These are phyloP conservation scores for Phyllostomus hastatus DNA, from an alignment of 2,113 vertebrate species.

Conservation along the genomic window DNA sequence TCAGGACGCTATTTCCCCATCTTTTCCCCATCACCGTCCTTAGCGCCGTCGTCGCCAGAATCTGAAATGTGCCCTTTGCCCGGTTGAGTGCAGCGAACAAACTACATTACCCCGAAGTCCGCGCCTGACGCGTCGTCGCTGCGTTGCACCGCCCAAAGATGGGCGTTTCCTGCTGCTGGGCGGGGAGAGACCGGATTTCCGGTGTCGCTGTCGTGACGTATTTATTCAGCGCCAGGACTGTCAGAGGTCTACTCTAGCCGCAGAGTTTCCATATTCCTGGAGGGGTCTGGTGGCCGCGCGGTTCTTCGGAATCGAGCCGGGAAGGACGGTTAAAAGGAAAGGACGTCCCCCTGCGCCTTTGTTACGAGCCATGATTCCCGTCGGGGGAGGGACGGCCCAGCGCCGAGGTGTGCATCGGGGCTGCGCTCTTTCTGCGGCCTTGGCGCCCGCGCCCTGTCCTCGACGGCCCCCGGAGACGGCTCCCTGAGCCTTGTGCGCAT, in stretches of 20 bases:
- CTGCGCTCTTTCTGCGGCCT: not conserved
- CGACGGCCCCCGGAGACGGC: not conserved
- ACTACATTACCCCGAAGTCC: not conserved
- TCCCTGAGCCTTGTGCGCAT: not conserved
- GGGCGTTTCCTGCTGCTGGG: fast-evolving
- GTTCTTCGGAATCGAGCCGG: fast-evolving
- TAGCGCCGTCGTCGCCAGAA: fast-evolving
- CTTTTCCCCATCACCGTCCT: too few relatives aligned
- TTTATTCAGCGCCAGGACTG: fast-evolving
- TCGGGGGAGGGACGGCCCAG: not conserved
- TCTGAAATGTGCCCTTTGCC: fast-evolving
- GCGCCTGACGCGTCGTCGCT: fast-evolving
- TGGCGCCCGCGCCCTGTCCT: not conserved
- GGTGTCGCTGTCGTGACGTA: fast-evolving
- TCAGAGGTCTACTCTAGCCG: fast-evolving
- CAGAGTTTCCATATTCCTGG: fast-evolving
- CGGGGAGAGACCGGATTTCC: not conserved
- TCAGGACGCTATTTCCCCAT: fast-evolving
- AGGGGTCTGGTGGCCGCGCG: fast-evolving
- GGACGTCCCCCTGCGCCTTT: fast-evolving
- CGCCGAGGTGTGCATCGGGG: not conserved
- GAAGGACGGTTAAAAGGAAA: fast-evolving
- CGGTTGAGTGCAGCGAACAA: fast-evolving
- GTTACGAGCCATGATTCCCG: not conserved
- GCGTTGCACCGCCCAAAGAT: fast-evolving